Conservation (phyloP, 2,113 vertebrate species). For the Myotis davidii region DNA sequence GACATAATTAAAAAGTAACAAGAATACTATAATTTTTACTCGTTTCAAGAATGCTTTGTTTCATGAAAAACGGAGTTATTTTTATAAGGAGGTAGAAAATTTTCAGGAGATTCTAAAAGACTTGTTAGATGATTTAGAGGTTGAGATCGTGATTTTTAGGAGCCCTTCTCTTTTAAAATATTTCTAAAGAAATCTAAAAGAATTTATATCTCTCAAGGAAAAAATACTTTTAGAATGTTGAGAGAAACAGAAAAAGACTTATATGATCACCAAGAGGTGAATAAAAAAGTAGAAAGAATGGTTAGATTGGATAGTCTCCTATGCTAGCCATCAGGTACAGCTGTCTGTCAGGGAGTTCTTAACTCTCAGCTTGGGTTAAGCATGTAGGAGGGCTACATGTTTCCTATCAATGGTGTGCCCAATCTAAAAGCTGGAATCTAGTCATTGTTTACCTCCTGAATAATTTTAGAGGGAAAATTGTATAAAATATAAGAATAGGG, state of each 20-base stretch:
- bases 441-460: not conserved
- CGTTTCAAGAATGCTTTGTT: not conserved
- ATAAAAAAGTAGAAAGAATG: not conserved
- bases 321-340: not conserved
- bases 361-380: not conserved
- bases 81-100: not conserved
- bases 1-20: not conserved
- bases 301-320: not conserved
- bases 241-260: conserved; percentile 37
- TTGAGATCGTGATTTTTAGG: not conserved
- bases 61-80: not conserved
- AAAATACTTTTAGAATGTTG: conserved; percentile 11
- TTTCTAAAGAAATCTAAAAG: conserved; percentile 28
- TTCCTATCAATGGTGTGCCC: too few relatives aligned
- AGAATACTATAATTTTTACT: not conserved
- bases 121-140: conserved; percentile 10
- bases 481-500: not conserved
- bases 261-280: conserved; percentile 44
- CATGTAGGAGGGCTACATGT: not conserved
- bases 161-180: conserved; percentile 43
- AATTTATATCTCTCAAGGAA: conserved; percentile 36
- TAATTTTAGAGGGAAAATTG: not conserved
- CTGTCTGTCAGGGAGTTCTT: not conserved
- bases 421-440: not conserved
- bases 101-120: conserved; percentile 27